phyloP scores from a whole-genome alignment of 2,113 vertebrate species.

The Gallinago paraguaiae region DNA sequence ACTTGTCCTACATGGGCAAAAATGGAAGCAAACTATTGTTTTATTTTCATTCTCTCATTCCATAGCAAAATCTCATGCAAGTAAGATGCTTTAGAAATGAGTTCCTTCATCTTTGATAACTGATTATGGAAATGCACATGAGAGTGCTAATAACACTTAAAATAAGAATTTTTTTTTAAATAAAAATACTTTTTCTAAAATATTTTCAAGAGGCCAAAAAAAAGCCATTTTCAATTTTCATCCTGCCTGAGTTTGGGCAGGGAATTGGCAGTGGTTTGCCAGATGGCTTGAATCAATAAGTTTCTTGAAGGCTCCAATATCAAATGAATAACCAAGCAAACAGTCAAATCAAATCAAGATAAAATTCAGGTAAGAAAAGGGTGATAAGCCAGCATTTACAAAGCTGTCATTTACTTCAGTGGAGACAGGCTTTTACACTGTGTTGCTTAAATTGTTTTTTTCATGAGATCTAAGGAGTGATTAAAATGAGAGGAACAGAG shows the following conservation, averaged over 20 bases:
- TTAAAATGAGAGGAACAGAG: not conserved
- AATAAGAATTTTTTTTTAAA: not conserved
- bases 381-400: not conserved
- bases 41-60: not conserved
- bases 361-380: not conserved
- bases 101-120: not conserved
- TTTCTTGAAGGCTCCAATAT: not conserved
- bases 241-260: not conserved
- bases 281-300: not conserved
- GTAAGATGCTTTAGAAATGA: not conserved
- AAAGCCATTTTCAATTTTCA: not conserved
- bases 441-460: not conserved
- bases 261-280: not conserved
- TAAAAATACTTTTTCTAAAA: not conserved
- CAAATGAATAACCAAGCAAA: not conserved
- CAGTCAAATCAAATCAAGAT: not conserved
- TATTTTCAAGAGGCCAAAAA: not conserved
- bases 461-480: not conserved
- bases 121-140: not conserved
- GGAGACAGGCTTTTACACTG: not conserved
- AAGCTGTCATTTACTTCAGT: not conserved
- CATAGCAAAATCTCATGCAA: not conserved
- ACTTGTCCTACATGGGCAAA: not conserved
- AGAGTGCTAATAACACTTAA: not conserved
- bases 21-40: not conserved